phyloP scores from a whole-genome alignment of 2,888 invertebrate species.

The Holacanthella duospinosa region DNA sequence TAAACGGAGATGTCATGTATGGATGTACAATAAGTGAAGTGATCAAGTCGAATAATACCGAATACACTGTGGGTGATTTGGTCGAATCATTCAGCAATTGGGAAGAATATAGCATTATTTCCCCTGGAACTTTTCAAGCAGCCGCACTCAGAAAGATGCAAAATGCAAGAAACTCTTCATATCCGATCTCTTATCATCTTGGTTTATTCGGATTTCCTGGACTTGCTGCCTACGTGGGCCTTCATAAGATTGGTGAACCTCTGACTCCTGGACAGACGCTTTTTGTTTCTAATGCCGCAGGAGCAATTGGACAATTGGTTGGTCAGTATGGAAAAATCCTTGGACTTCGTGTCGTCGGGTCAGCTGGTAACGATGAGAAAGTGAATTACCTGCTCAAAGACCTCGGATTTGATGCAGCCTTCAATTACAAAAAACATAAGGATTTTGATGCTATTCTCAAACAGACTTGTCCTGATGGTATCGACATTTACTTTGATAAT shows the following conservation, averaged over 20 bases:
- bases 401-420: slow-evolving; percentile 13
- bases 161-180: too few relatives aligned
- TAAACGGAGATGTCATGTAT: too few relatives aligned
- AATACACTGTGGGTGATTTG: too few relatives aligned
- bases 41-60: too few relatives aligned
- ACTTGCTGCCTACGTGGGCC: slow-evolving; percentile 10
- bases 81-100: slow-evolving; percentile 6
- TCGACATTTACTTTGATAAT: slow-evolving; percentile 16
- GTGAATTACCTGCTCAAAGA: slow-evolving; percentile 11
- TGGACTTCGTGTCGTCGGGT: slow-evolving; percentile 11
- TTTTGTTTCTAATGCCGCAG: too few relatives aligned
- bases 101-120: too few relatives aligned
- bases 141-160: too few relatives aligned
- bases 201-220: slow-evolving; percentile 15
- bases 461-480: slow-evolving; percentile 11
- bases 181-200: too few relatives aligned
- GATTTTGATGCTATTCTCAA: slow-evolving; percentile 11
- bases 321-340: too few relatives aligned
- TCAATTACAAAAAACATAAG: slow-evolving; percentile 14
- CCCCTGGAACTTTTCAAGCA: too few relatives aligned
- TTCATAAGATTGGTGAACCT: slow-evolving; percentile 10
- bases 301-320: too few relatives aligned
- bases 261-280: slow-evolving; percentile 11
- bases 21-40: too few relatives aligned
- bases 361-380: slow-evolving; percentile 11